phyloP scores from a whole-genome alignment of 2,113 vertebrate genomes.

The Crotalus tigris region DNA sequence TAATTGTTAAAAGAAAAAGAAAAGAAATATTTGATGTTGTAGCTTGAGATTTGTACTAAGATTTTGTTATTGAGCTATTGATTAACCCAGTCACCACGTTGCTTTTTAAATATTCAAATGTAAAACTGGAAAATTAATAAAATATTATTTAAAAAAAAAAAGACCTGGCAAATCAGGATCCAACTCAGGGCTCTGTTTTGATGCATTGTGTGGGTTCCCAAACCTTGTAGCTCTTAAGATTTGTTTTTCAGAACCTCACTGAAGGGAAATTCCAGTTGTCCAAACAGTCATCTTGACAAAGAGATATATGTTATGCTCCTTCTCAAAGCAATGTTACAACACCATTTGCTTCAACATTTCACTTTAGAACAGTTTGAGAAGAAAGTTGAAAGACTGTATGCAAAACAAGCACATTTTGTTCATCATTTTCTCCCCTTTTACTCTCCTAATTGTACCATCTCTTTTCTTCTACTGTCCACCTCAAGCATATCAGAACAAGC shows the following conservation, averaged over 20 bases:
- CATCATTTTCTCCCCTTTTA: constrained; percentile 82
- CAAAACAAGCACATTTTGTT: constrained; percentile 57
- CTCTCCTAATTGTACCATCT: constrained; percentile 80
- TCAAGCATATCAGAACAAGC: neutral
- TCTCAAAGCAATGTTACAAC: neutral
- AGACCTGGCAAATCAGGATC: neutral
- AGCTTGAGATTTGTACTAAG: too few relatives aligned
- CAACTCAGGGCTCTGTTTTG: neutral
- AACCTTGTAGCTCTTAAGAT: neutral
- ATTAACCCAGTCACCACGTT: too few relatives aligned
- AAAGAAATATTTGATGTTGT: too few relatives aligned
- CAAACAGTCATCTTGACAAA: neutral
- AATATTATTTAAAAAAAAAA: too few relatives aligned
- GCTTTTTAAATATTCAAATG: too few relatives aligned
- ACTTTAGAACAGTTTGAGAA: constrained; percentile 12
- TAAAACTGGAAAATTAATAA: too few relatives aligned
- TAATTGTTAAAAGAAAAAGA: too few relatives aligned
- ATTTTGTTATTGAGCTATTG: too few relatives aligned
- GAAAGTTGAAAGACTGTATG: constrained; percentile 77
- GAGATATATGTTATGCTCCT: neutral
- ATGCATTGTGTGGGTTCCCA: neutral
- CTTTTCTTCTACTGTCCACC: constrained; percentile 21
- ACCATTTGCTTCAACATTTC: neutral
- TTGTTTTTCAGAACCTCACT: neutral
- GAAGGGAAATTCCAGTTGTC: neutral